Evolutionary conservation across 1,140 invertebrate species (phyloP).

Genomic region (Scaptomyza montana): DNA sequence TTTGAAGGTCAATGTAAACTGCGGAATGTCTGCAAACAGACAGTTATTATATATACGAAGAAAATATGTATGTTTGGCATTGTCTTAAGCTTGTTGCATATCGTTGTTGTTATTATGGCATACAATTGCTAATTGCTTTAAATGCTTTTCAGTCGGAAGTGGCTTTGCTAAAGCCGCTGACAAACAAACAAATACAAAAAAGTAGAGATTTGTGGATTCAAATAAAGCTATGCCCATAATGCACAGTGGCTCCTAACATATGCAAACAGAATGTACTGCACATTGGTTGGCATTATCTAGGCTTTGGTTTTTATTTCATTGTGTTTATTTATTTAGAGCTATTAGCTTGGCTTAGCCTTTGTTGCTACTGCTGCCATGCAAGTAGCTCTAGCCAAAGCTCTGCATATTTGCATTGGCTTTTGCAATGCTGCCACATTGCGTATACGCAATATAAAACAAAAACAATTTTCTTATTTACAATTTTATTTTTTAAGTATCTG

Average conservation of each 20-base stretch:
- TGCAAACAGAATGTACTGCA: slow-evolving; percentile 45
- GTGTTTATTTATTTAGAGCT: slow-evolving; percentile 74
- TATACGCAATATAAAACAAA: slow-evolving; percentile 46
- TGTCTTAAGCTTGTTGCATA: slow-evolving; percentile 37
- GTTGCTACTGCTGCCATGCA: slow-evolving; percentile 1
- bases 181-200: slow-evolving; percentile 45
- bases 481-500: background rate
- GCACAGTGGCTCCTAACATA: slow-evolving; percentile 7
- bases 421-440: slow-evolving; percentile 9
- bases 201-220: slow-evolving; percentile 2
- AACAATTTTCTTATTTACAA: slow-evolving; percentile 46
- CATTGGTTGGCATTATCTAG: slow-evolving; percentile 63
- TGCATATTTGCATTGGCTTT: slow-evolving; percentile 14
- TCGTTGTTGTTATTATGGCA: slow-evolving; percentile 38
- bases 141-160: slow-evolving; percentile 75
- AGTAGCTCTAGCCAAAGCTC: slow-evolving; percentile 13
- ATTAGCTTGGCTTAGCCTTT: slow-evolving; percentile 54
- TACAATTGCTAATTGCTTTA: slow-evolving; percentile 74
- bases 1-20: background rate
- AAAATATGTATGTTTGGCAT: slow-evolving; percentile 40
- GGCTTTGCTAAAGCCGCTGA: slow-evolving; percentile 62
- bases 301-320: slow-evolving; percentile 44
- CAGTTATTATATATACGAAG: slow-evolving; percentile 9
- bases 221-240: slow-evolving; percentile 14
- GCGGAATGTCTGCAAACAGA: background rate